These are phyloP conservation scores for Panthera leo DNA, from an alignment of 2,113 vertebrate species.

Conservation along the genomic window DNA sequence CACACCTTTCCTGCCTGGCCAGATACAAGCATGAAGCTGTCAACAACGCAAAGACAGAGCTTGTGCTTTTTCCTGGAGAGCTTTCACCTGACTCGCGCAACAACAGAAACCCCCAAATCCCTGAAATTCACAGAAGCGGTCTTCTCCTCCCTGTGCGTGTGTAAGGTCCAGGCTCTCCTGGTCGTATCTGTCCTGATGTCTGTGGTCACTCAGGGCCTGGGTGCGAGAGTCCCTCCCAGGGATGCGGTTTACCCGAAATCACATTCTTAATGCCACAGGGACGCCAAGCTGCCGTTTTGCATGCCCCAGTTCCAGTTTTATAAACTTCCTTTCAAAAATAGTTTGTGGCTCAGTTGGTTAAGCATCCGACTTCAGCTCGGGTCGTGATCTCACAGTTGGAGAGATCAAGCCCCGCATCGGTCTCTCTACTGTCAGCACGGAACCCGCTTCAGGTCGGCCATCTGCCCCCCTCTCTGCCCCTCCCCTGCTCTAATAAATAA, in stretches of 20 bases:
- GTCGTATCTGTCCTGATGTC: rapidly evolving
- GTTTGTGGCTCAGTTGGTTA: no score
- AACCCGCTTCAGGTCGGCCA: no score
- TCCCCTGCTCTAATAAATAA: no score
- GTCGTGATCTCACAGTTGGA: no score
- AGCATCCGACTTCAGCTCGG: no score
- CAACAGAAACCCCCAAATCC: neutral
- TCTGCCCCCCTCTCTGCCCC: no score
- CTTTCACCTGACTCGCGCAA: neutral
- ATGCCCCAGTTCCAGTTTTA: neutral
- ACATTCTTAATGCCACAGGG: no score
- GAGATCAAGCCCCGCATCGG: no score
- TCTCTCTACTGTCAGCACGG: no score
- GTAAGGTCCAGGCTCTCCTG: neutral
- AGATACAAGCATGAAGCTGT: neutral
- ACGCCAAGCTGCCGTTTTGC: neutral
- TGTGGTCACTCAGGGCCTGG: neutral
- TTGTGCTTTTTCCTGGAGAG: neutral
- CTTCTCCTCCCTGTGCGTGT: neutral
- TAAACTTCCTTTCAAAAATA: neutral
- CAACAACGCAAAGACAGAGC: neutral
- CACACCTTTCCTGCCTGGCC: neutral
- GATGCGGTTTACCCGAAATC: neutral
- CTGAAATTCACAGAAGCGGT: neutral
- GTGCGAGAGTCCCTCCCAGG: no score